phyloP scores from a whole-genome alignment of 2,888 invertebrate species.

The Gonocerus acuteangulatus region DNA sequence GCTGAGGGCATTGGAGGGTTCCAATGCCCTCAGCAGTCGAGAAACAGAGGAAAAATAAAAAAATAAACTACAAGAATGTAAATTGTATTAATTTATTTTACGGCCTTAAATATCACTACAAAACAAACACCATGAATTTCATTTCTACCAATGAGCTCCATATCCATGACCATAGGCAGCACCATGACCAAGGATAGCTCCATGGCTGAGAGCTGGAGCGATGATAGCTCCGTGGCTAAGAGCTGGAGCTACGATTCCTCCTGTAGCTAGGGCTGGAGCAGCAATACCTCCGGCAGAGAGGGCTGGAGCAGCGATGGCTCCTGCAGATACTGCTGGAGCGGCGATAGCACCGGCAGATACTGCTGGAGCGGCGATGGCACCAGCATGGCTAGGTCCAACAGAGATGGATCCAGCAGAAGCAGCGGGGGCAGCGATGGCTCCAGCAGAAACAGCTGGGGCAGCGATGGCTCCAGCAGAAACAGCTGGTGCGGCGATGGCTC shows the following conservation, averaged over 20 bases:
- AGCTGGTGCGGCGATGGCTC: not conserved
- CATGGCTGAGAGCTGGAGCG: not conserved
- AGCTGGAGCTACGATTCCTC: slow-evolving; percentile 1
- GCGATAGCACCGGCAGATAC: slow-evolving; percentile 1
- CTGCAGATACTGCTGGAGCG: not conserved
- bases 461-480: slow-evolving; percentile 1
- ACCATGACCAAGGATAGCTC: too few relatives aligned
- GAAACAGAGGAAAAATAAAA: too few relatives aligned
- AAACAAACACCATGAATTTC: too few relatives aligned
- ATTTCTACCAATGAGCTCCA: too few relatives aligned
- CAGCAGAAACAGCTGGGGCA: slow-evolving; percentile 12
- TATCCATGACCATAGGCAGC: too few relatives aligned
- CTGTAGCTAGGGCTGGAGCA: not conserved
- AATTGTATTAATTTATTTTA: too few relatives aligned
- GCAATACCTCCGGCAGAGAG: not conserved
- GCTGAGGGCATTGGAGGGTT: too few relatives aligned
- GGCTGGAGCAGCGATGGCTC: not conserved
- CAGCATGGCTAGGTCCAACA: not conserved
- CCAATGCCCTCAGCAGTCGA: too few relatives aligned
- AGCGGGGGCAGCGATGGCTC: slow-evolving; percentile 3
- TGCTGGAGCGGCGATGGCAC: slow-evolving; percentile 1
- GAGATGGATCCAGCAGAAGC: slow-evolving; percentile 3
- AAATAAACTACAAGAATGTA: too few relatives aligned
- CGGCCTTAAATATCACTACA: too few relatives aligned
- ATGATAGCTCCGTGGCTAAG: not conserved